Conservation (phyloP, 2,888 invertebrate species). For the Diplolepis rosae region DNA sequence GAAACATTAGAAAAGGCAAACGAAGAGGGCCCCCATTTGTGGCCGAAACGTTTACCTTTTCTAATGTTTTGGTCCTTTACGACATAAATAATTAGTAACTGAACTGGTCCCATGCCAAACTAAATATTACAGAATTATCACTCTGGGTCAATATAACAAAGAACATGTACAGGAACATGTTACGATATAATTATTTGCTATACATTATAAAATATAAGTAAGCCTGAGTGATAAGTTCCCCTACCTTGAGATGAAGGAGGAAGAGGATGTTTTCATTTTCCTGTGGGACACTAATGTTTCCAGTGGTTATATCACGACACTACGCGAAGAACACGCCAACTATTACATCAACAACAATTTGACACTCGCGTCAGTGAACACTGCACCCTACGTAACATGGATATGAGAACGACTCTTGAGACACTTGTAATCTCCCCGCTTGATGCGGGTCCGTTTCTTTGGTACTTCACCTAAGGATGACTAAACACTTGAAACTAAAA, state of each 20-base stretch:
- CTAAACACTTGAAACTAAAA: constrained; percentile 9
- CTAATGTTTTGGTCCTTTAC: no score
- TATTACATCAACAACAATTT: constrained; percentile 27
- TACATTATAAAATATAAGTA: no score
- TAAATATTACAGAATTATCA: no score
- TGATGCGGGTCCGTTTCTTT: constrained; percentile 3
- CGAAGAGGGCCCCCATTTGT: no score
- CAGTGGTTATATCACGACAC: constrained; percentile 53
- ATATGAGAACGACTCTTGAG: constrained; percentile 28
- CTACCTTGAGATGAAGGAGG: constrained; percentile 71
- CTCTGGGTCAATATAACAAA: no score
- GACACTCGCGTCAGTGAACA: constrained; percentile 29
- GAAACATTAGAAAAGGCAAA: no score
- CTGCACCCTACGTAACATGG: constrained; percentile 16
- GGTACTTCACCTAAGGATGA: constrained; percentile 10
- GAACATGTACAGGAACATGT: no score
- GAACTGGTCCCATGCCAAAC: no score
- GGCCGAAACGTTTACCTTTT: no score
- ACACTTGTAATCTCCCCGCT: constrained; percentile 19
- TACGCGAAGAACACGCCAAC: constrained; percentile 30
- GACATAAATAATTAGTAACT: no score
- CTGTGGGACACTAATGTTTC: constrained; percentile 70
- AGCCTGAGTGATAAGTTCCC: no score
- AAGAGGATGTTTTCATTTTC: constrained; percentile 71
- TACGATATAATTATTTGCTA: no score